Evolutionary conservation across 2,888 invertebrate genomes (phyloP).

Genomic region (Synergus japonicus): DNA sequence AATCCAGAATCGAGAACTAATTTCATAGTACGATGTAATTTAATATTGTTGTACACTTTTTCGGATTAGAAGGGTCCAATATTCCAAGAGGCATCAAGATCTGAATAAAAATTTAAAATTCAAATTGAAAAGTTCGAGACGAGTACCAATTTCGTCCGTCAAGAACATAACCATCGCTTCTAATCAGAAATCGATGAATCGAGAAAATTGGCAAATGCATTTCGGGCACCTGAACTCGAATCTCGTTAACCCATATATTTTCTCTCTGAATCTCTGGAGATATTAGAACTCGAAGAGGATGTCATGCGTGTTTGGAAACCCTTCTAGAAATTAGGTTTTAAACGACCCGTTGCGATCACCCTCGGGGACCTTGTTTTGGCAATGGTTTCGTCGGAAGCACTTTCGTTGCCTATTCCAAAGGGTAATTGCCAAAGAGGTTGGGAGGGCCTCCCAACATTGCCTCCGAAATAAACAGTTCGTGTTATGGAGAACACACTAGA

Average conservation of each 20-base stretch:
- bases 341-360: neutral
- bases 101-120: neutral
- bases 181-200: conserved; percentile 8
- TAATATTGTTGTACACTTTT: neutral
- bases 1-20: no score
- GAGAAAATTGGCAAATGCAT: conserved; percentile 5
- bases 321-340: conserved; percentile 32
- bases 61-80: neutral
- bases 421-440: conserved; percentile 14
- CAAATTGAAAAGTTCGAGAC: neutral
- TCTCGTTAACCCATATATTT: conserved; percentile 20
- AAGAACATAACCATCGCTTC: neutral
- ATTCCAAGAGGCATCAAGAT: neutral
- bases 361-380: conserved; percentile 20
- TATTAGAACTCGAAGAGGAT: neutral
- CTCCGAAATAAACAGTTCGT: neutral
- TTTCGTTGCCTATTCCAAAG: neutral
- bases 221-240: conserved; percentile 23
- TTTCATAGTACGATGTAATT: neutral
- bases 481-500: neutral
- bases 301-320: conserved; percentile 19
- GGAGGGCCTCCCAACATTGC: conserved; percentile 5
- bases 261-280: neutral
- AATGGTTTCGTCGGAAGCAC: conserved; percentile 2
- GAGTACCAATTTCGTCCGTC: neutral